Evolutionary conservation across 1,140 invertebrate genomes (phyloP), one percentile per base, ranked within the genome.

Genomic region (Acromyrmex charruanus): DNA sequence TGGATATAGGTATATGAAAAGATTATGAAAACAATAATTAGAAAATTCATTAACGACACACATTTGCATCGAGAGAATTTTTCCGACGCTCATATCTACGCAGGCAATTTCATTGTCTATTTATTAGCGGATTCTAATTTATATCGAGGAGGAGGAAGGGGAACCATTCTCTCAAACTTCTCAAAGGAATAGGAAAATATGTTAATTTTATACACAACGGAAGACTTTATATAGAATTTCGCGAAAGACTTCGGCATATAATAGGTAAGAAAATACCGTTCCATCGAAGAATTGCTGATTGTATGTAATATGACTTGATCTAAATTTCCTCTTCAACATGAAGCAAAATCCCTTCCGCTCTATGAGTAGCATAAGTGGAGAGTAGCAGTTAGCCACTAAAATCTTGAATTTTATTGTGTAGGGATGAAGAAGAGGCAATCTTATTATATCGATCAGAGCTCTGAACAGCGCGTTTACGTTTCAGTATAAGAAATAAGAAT

Each of bases 141-240:
- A 35, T 35, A 6, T 63, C 28, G 18, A 35, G 18, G 59, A 66
- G 79, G 44, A 6, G 18, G 66, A 35, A 35, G 77, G 79, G 59
- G 10, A 25, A 12, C 14, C 14, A 28, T 74, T 69, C 53, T 74
- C 16, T 55, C n/a, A 21, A 28, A 53, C 25, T 49, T 21, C 18
- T 59, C 53, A n/a, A 63, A 63, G n/a, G 28, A 65, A 65, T 28
- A 71, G 68, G 49, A 82, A 74, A 74, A 72, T 44, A 61, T 69
- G 16, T 10, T 25, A 51, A 82, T 59, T 18, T 72, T 82, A 9
- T 25, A 39, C 18, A n/a, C 21, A 72, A 71, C 79, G 58, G 58
- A 61, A 31, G 68, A 72, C 5, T 59, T 72, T 59, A 12, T 7
- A 28, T n/a, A 18, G 51, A n/a, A 49, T 72, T 21, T 55, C 31